A percentile compares a stretch with the other conserved stretches of the same genome.
Evolutionary conservation across 2,888 invertebrate species (phyloP).

Genomic region (Candidula unifasciata): DNA sequence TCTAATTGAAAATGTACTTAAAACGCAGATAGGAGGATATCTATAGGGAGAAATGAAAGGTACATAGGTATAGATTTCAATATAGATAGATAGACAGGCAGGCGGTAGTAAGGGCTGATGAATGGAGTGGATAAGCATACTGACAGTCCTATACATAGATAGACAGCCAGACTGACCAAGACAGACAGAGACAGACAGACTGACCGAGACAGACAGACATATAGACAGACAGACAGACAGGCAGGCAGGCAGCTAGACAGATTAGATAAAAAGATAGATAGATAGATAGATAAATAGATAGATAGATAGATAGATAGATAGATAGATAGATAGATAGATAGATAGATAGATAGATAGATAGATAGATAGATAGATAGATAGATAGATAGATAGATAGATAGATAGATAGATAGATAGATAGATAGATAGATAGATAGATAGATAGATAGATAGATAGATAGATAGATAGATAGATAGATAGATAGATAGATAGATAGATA

Average conservation of each 20-base stretch:
- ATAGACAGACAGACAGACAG: constrained; percentile 14
- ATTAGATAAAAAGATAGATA: not conserved
- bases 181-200: not conserved
- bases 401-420: constrained; percentile 8
- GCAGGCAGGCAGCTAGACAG: not conserved
- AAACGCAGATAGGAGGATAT: too few species aligned
- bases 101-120: too few species aligned
- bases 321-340: constrained; percentile 8
- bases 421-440: constrained; percentile 8
- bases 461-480: constrained; percentile 8
- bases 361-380: constrained; percentile 1
- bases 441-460: constrained; percentile 8
- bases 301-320: constrained; percentile 1
- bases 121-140: too few species aligned
- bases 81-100: too few species aligned
- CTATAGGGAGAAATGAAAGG: too few species aligned
- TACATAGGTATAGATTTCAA: too few species aligned
- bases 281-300: not conserved
- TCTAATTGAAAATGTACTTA: too few species aligned
- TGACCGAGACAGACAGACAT: not conserved
- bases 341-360: constrained; percentile 8
- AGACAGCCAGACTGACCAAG: not conserved
- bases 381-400: constrained; percentile 1
- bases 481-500: constrained; percentile 8
- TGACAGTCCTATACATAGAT: too few species aligned